These are phyloP conservation scores for Clarias batrachus DNA, from an alignment of 2,113 vertebrate species.

Conservation along the genomic window DNA sequence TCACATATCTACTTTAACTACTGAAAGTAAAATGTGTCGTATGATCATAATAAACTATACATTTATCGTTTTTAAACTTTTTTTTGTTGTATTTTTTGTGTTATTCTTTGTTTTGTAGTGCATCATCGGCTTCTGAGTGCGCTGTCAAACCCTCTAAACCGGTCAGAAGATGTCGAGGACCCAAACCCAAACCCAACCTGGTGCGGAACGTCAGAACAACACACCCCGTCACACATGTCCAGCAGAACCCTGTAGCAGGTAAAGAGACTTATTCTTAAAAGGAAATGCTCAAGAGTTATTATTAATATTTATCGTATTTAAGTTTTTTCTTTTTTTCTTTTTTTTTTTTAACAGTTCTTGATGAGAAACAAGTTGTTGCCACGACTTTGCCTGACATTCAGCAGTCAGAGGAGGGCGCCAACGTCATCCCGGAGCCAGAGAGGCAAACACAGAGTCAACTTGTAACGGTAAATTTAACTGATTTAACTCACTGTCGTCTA, in stretches of 20 bases:
- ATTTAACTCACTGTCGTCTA: neutral
- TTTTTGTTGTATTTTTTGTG: conserved; percentile 3
- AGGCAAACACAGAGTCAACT: neutral
- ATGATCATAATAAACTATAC: neutral
- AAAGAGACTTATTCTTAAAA: neutral
- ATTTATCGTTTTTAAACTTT: neutral
- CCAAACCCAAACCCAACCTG: conserved; percentile 64
- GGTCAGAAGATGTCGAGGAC: conserved; percentile 51
- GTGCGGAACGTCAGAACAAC: conserved; percentile 12
- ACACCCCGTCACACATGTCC: neutral
- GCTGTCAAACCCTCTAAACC: conserved; percentile 35
- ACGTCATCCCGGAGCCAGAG: neutral
- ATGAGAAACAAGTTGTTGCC: neutral
- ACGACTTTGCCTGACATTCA: neutral
- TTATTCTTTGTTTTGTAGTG: conserved; percentile 44
- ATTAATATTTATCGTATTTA: neutral
- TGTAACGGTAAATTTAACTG: conserved; percentile 1
- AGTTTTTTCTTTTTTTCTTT: neutral
- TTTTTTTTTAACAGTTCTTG: neutral
- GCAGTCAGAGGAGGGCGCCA: conserved; percentile 37
- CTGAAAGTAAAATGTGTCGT: neutral
- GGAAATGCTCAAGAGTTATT: neutral
- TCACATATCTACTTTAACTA: neutral
- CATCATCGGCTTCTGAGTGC: neutral
- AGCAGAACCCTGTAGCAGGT: conserved; percentile 13